Percentiles rank a stretch among this genome's conserved stretches.
Conservation (phyloP, 2,888 invertebrate species). For the Agapostemon virescens region DNA sequence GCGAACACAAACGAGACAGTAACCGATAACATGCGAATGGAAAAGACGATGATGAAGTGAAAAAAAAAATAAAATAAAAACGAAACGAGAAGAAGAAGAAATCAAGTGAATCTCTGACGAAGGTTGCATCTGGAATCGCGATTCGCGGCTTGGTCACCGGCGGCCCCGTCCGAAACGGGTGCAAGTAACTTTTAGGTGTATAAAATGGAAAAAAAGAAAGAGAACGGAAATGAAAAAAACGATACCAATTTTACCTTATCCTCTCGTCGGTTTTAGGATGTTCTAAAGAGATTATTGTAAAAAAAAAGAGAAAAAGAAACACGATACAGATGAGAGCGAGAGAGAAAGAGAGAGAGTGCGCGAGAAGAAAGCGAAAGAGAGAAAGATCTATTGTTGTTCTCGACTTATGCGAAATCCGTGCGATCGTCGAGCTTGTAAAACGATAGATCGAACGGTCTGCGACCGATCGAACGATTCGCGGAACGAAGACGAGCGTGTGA, state of each 20-base stretch:
- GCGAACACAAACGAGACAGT: constrained; percentile 23
- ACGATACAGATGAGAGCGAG: constrained; percentile 25
- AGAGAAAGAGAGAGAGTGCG: not conserved
- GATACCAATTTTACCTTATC: constrained; percentile 67
- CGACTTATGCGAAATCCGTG: constrained; percentile 12
- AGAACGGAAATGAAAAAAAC: constrained; percentile 29
- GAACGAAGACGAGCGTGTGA: constrained; percentile 3
- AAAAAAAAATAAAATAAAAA: no score
- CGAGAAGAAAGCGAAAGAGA: constrained; percentile 24
- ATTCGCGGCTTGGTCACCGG: constrained; percentile 74
- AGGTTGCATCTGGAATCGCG: constrained; percentile 62
- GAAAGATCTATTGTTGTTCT: constrained; percentile 72
- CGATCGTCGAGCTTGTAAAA: not conserved
- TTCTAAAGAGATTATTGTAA: constrained; percentile 78
- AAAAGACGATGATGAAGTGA: constrained; percentile 53
- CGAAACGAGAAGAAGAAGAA: no score
- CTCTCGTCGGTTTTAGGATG: constrained; percentile 74
- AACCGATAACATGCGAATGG: constrained; percentile 47
- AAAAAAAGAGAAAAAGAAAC: constrained; percentile 55
- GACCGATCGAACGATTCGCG: constrained; percentile 2
- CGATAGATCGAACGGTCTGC: not conserved
- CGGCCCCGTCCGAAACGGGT: constrained; percentile 78
- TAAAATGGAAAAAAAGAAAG: constrained; percentile 65
- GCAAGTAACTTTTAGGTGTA: constrained; percentile 79
- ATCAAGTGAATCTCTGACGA: constrained; percentile 40